phyloP scores from a whole-genome alignment of 2,888 invertebrate species.

The Scaptomyza reducta region DNA sequence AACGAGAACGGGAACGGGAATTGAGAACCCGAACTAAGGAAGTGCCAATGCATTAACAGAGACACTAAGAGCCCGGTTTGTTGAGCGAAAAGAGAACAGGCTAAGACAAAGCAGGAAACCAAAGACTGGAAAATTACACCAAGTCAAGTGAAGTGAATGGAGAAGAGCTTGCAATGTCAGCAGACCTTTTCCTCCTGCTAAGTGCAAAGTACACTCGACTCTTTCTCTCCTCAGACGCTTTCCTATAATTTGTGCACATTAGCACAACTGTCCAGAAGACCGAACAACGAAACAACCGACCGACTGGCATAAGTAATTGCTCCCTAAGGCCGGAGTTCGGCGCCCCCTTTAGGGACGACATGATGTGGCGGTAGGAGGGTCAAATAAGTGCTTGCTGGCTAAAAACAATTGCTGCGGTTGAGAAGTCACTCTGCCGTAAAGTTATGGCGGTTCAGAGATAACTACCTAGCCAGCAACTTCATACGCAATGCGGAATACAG shows the following conservation, averaged over 20 bases:
- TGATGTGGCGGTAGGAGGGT: slow-evolving; percentile 52
- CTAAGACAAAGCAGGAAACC: slow-evolving; percentile 77
- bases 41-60: slow-evolving; percentile 69
- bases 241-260: slow-evolving; percentile 74
- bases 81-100: slow-evolving; percentile 31
- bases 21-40: slow-evolving; percentile 54
- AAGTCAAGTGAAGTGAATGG: slow-evolving; percentile 14
- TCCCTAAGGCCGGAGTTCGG: slow-evolving; percentile 57
- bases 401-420: slow-evolving; percentile 68
- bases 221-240: slow-evolving; percentile 3
- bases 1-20: slow-evolving; percentile 18
- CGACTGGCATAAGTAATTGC: slow-evolving; percentile 62
- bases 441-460: slow-evolving; percentile 67
- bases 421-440: slow-evolving; percentile 69
- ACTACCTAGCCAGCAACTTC: slow-evolving; percentile 22
- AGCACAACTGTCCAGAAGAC: slow-evolving; percentile 58
- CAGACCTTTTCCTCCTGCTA: slow-evolving; percentile 49
- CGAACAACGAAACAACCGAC: neutral
- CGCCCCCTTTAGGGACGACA: slow-evolving; percentile 54
- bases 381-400: slow-evolving; percentile 45
- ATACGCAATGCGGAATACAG: slow-evolving; percentile 21
- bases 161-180: slow-evolving; percentile 29
- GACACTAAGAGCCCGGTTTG: slow-evolving; percentile 51
- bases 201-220: slow-evolving; percentile 35
- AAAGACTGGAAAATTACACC: slow-evolving; percentile 77